Evolutionary conservation across 2,888 invertebrate species (phyloP), one percentile per base, ranked within the genome.

Genomic region (Calephelis perditalis): DNA sequence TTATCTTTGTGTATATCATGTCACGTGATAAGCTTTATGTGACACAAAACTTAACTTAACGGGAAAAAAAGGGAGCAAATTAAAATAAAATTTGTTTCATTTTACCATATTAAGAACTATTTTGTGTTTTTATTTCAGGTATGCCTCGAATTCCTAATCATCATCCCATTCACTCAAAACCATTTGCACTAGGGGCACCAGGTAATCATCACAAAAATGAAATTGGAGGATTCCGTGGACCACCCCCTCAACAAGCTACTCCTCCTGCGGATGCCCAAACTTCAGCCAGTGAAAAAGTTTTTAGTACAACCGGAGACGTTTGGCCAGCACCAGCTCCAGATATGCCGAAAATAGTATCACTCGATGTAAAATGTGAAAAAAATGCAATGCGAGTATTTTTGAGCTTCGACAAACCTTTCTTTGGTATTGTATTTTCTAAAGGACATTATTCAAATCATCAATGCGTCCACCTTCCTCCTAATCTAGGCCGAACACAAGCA

Each of bases 341-440:
- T 71, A 97, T 97, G 96, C 97, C 98, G 0, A 97, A 97, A 84
- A 98, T 98, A 65, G 94, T 97, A 9, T 96, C 97, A 0, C 87
- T 98, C 10, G 98, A 98, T 73, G 98, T 98, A 0, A 97, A 98
- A 80, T 98, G 98, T 81, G 98, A 98, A 83, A 97, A 97, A 79
- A 97, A 95, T 75, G 92, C 96, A 61, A 98, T 98, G 98, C 95
- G 97, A 79, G 97, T 98, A 0, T 97, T 96, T 73, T 92, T 98
- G n/a, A 96, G 96, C 67, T 98, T 98, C 75, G 97, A 98, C 75
- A 96, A 97, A 75, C 97, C 98, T 0, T 98, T 98, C 91, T 97
- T 96, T 73, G 98, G 98, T n/a, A 97, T 98, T 57, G 96, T 98
- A 47, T 98, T 98, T 91, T 97, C 97, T 65, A 98, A 98, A 82